Percentiles rank a stretch among this genome's conserved stretches.
Conservation (phyloP, 2,113 vertebrate genomes). For the Cardinalis cardinalis region DNA sequence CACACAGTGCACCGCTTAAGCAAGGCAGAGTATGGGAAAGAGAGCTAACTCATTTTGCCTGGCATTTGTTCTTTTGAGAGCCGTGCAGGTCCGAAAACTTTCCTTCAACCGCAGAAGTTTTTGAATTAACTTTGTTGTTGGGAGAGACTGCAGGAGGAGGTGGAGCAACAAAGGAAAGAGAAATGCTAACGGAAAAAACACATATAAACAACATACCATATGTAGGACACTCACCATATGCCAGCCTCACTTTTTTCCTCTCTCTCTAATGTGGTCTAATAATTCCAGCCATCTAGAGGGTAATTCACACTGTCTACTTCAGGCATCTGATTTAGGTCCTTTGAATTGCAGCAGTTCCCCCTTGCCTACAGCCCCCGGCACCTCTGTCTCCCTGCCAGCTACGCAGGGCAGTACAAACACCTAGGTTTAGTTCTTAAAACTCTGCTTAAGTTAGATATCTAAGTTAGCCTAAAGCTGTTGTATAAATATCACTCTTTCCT, state of each 20-base stretch:
- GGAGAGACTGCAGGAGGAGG: slow-evolving; percentile 11
- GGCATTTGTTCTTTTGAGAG: background rate
- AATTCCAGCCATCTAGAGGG: slow-evolving; percentile 23
- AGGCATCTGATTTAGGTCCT: slow-evolving; percentile 29
- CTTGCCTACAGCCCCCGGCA: background rate
- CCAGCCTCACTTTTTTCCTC: slow-evolving; percentile 38
- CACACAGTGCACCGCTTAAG: background rate
- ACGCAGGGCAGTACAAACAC: background rate
- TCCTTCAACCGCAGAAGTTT: background rate
- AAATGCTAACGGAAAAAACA: slow-evolving; percentile 53
- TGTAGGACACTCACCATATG: slow-evolving; percentile 47
- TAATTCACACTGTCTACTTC: slow-evolving; percentile 29
- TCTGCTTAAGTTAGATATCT: background rate
- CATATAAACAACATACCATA: slow-evolving; percentile 54
- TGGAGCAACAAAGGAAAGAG: slow-evolving; percentile 43
- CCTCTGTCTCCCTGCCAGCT: slow-evolving; percentile 12
- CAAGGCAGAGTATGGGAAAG: background rate
- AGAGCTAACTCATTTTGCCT: background rate
- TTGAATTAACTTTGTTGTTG: slow-evolving; percentile 16
- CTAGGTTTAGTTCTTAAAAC: slow-evolving; percentile 18
- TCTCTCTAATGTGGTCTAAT: slow-evolving; percentile 33
- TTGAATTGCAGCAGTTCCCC: background rate
- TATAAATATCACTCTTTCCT: slow-evolving; percentile 11
- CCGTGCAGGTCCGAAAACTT: background rate
- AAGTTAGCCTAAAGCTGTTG: slow-evolving; percentile 8